A percentile compares a stretch with the other conserved stretches of the same genome.
Evolutionary conservation across 2,113 vertebrate species (phyloP).

Genomic region (Piaya cayana): DNA sequence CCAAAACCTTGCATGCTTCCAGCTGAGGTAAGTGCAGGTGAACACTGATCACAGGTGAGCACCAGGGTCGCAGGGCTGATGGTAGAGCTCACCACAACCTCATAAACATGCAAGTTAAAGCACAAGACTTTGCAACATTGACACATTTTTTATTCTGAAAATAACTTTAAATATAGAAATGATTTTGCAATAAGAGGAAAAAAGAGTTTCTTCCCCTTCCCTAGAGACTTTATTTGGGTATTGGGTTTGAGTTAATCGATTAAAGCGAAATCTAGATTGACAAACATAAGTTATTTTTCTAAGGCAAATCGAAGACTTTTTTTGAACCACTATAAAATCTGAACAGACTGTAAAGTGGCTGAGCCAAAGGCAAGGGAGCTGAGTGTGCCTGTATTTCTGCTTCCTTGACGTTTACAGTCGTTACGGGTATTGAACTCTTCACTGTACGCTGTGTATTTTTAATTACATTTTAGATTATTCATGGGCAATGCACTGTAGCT

Average conservation of each 20-base stretch:
- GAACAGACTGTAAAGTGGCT: background rate
- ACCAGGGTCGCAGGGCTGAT: rapidly evolving
- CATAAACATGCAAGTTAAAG: rapidly evolving
- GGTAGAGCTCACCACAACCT: background rate
- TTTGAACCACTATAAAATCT: background rate
- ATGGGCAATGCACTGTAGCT: rapidly evolving
- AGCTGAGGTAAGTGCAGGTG: background rate
- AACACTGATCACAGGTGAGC: background rate
- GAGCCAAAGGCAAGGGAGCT: background rate
- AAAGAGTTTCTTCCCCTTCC: background rate
- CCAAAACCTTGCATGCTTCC: rapidly evolving
- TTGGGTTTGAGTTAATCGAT: background rate
- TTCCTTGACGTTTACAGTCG: rapidly evolving
- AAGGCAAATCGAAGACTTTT: background rate
- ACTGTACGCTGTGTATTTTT: background rate
- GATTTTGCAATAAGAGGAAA: background rate
- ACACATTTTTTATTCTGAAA: background rate
- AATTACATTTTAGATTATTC: background rate
- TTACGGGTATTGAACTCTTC: background rate
- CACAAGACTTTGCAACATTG: background rate
- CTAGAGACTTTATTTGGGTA: background rate
- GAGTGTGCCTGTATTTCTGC: background rate
- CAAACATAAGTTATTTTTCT: background rate
- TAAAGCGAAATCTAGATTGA: background rate
- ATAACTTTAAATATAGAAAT: background rate